Evolutionary conservation across 2,888 invertebrate genomes (phyloP).

Genomic region (Cheilosia soror): DNA sequence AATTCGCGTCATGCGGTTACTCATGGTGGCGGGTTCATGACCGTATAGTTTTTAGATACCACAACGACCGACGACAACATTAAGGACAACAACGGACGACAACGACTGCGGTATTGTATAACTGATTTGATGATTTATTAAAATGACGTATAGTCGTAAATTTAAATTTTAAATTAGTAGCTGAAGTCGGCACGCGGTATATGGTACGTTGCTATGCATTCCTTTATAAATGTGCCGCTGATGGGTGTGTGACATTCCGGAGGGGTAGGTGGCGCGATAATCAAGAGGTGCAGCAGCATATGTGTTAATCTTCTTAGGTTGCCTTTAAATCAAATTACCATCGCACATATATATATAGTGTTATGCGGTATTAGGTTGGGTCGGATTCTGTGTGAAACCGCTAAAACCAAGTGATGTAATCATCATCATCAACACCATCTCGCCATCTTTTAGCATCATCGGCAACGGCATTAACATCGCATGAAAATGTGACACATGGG

Average conservation of each 20-base stretch:
- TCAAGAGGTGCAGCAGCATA: slow-evolving; percentile 5
- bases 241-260: not conserved
- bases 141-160: slow-evolving; percentile 64
- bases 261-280: not conserved
- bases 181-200: not conserved
- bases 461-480: slow-evolving; percentile 48
- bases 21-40: slow-evolving; percentile 28
- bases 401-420: slow-evolving; percentile 71
- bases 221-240: slow-evolving; percentile 33
- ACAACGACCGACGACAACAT: slow-evolving; percentile 13
- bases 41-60: slow-evolving; percentile 16
- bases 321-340: slow-evolving; percentile 63
- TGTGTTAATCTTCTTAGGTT: slow-evolving; percentile 57
- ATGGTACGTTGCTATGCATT: slow-evolving; percentile 8
- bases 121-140: slow-evolving; percentile 72
- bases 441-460: not conserved
- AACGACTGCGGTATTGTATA: slow-evolving; percentile 27
- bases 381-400: slow-evolving; percentile 63
- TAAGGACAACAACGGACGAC: slow-evolving; percentile 9
- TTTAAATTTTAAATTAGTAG: slow-evolving; percentile 67
- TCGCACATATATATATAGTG: slow-evolving; percentile 18
- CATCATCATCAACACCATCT: slow-evolving; percentile 45
- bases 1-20: slow-evolving; percentile 50
- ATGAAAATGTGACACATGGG: slow-evolving; percentile 66
- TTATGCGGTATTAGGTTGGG: slow-evolving; percentile 27